Conservation (phyloP, 2,888 invertebrate genomes). For the Himalopsyche tibetana region DNA sequence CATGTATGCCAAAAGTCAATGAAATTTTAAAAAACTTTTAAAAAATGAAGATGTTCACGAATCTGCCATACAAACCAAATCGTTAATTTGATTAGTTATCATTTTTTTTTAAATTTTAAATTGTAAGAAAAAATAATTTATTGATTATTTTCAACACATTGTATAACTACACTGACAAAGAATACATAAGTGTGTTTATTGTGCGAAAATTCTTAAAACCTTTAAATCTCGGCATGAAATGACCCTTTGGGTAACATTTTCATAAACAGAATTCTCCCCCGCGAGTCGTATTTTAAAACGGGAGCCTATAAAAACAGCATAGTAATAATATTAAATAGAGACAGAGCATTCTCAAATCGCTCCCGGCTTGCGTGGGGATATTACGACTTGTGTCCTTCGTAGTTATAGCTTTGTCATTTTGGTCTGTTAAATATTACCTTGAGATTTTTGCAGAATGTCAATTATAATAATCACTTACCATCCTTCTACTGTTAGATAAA, state of each 20-base stretch:
- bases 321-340: conserved; percentile 65
- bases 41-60: too few species aligned
- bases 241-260: conserved; percentile 10
- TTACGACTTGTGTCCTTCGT: conserved; percentile 57
- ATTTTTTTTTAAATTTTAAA: too few species aligned
- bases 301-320: conserved; percentile 65
- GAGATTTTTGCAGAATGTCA: too few species aligned
- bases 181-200: neutral
- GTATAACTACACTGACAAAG: neutral
- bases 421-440: too few species aligned
- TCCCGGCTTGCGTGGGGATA: conserved; percentile 54
- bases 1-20: too few species aligned
- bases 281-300: conserved; percentile 65
- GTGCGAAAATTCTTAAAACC: neutral
- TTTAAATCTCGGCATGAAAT: neutral
- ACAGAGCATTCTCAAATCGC: conserved; percentile 62
- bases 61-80: too few species aligned
- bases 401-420: conserved; percentile 45
- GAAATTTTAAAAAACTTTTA: too few species aligned
- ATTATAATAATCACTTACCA: too few species aligned
- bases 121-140: too few species aligned
- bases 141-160: too few species aligned
- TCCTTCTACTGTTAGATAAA: too few species aligned
- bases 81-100: too few species aligned
- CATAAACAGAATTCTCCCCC: conserved; percentile 40